Base-by-base conservation (phyloP, 2,888 invertebrate species). In the Lingula anatina region DNA sequence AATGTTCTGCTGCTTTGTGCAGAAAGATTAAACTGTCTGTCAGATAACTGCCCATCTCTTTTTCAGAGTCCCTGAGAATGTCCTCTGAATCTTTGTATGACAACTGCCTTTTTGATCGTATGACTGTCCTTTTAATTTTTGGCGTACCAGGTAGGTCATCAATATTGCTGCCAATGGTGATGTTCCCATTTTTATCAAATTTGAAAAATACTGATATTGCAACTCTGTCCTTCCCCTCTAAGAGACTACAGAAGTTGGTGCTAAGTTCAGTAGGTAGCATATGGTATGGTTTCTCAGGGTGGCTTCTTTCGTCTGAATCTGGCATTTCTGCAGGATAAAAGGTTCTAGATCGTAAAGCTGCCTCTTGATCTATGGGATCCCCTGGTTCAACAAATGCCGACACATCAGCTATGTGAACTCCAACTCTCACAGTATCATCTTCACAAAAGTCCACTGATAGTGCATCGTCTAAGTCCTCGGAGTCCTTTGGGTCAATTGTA, bases 191-290 rank as follows among this genome's bases (percentile, higher is more conserved):
- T n/a, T n/a, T n/a, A n/a, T n/a, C n/a, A n/a, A n/a, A n/a, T n/a
- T n/a, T n/a, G n/a, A n/a, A n/a, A n/a, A n/a, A n/a, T n/a, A n/a
- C n/a, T 38, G 48, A 44, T n/a, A n/a, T n/a, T 12, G 50, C 15
- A 5, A 49, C 25, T 15, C 48, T 50, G 7, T 58, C 62, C 9
- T 59, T 44, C 35, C 31, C 44, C 40, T 55, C 39, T 5, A 61
- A 44, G 7, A 66, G 54, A 52, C 65, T 65, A 41, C 59, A 57
- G 5, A 53, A 27, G 24, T 56, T 52, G 15, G 55, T 54, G 46
- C 61, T 59, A 1, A 66, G 46, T 24, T 57, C 57, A 40, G 62
- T 59, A n/a, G 66, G 65, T 21, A 66, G 46, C 65, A 66, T 65
- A 28, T 58, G 40, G 28, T 53, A 39, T 1, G 57, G 52, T 7